A percentile compares a stretch with the other conserved stretches of the same genome.
These are phyloP conservation scores for Epizoanthus scotinus DNA, from an alignment of 92 coral and sea anemone species.

Conservation along the genomic window DNA sequence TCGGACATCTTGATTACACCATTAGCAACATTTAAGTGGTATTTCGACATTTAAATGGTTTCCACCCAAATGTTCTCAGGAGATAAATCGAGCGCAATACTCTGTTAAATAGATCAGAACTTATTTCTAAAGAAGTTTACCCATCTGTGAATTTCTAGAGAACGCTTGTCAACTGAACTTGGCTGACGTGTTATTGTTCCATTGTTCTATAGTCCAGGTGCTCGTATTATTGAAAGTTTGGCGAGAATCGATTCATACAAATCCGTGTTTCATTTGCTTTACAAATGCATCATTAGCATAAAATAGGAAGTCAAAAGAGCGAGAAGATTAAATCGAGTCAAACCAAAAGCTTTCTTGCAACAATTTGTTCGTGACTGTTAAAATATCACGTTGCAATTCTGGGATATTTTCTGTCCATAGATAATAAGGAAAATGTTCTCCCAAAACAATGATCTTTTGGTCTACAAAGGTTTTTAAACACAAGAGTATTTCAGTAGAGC, in stretches of 20 bases:
- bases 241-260: slow-evolving; percentile 31
- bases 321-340: slow-evolving; percentile 8
- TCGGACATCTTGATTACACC: slow-evolving; percentile 44
- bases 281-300: slow-evolving; percentile 25
- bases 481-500: no score
- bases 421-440: not conserved
- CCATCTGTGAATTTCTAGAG: slow-evolving; percentile 6
- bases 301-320: not conserved
- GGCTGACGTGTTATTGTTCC: slow-evolving; percentile 4
- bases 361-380: not conserved
- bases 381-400: slow-evolving; percentile 10
- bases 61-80: slow-evolving; percentile 12
- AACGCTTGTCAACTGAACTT: not conserved
- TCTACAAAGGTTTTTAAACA: no score
- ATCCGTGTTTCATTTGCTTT: slow-evolving; percentile 35
- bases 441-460: not conserved
- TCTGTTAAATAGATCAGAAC: not conserved
- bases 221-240: slow-evolving; percentile 31
- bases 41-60: slow-evolving; percentile 29
- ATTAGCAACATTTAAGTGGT: slow-evolving; percentile 21
- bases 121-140: not conserved
- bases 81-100: not conserved
- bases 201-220: slow-evolving; percentile 39
- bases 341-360: not conserved
- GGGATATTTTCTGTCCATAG: not conserved